phyloP scores from a whole-genome alignment of 2,888 invertebrate species.

The Dermolepida albohirtum region DNA sequence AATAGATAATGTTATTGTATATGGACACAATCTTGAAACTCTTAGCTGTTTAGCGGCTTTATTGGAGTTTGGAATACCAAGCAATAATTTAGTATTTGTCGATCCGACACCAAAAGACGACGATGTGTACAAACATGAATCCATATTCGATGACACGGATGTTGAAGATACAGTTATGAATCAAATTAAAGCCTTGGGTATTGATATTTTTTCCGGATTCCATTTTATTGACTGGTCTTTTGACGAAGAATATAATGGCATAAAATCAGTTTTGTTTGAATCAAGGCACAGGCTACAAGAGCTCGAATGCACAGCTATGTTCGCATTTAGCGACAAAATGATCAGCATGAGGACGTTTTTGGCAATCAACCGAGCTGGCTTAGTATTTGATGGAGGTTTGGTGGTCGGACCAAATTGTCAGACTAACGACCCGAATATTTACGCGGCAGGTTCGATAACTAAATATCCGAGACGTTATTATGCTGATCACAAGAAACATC shows the following conservation, averaged over 20 bases:
- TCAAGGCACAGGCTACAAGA: conserved; percentile 49
- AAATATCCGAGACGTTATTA: conserved; percentile 69
- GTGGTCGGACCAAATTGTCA: conserved; percentile 70
- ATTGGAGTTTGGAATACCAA: conserved; percentile 64
- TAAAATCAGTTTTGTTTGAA: conserved; percentile 62
- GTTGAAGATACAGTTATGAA: conserved; percentile 54
- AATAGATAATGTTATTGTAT: conserved; percentile 60
- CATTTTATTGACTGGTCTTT: conserved; percentile 58
- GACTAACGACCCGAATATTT: conserved; percentile 72
- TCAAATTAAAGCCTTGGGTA: conserved; percentile 50
- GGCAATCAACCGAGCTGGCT: conserved; percentile 66
- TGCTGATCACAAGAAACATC: conserved; percentile 65
- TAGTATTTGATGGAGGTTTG: conserved; percentile 72
- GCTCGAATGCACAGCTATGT: conserved; percentile 57
- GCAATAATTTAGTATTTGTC: conserved; percentile 65
- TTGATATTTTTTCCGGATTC: conserved; percentile 56
- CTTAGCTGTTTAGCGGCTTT: conserved; percentile 66
- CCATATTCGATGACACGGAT: conserved; percentile 47
- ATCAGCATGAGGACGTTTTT: conserved; percentile 55
- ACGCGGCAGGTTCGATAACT: conserved; percentile 71
- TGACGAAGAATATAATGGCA: conserved; percentile 50
- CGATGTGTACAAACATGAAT: conserved; percentile 44
- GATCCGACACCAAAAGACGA: conserved; percentile 51
- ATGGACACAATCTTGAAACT: conserved; percentile 67
- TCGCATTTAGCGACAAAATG: conserved; percentile 57